Percentiles rank a stretch among this genome's conserved stretches.
phyloP scores from a whole-genome alignment of 2,888 invertebrate genomes.

The Digitonthophagus gazella region DNA sequence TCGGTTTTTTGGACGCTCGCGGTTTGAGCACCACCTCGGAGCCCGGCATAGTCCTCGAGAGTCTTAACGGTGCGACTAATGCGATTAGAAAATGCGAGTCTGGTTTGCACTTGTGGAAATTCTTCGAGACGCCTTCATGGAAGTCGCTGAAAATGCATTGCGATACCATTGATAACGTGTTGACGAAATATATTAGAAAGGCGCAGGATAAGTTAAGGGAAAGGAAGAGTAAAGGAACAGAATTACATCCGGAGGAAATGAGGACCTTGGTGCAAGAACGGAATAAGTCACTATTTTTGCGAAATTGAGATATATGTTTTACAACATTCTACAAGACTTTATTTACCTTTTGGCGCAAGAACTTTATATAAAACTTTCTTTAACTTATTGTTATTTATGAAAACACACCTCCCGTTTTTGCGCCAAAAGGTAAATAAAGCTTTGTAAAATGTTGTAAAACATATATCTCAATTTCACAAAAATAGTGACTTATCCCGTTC shows the following conservation, averaged over 20 bases:
- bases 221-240: slow-evolving; percentile 35
- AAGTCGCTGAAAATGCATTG: slow-evolving; percentile 59
- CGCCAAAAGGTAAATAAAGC: no score
- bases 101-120: slow-evolving; percentile 65
- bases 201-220: slow-evolving; percentile 44
- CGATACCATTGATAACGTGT: slow-evolving; percentile 61
- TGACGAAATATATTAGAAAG: slow-evolving; percentile 60
- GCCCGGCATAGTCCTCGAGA: slow-evolving; percentile 58
- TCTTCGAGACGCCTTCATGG: slow-evolving; percentile 61
- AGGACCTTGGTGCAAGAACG: no score
- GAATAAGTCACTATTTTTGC: no score
- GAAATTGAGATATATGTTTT: no score
- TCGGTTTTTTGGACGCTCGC: slow-evolving; percentile 60
- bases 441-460: no score
- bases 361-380: no score
- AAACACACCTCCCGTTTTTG: no score
- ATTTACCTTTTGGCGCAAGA: no score
- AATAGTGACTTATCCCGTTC: no score
- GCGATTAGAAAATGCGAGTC: slow-evolving; percentile 63
- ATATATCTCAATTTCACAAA: no score
- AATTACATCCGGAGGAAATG: slow-evolving; percentile 33
- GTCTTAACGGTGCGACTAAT: slow-evolving; percentile 57
- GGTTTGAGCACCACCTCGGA: slow-evolving; percentile 56
- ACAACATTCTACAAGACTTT: no score
- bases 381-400: no score